phyloP scores from a whole-genome alignment of 2,888 invertebrate species.

The Biston betularia region DNA sequence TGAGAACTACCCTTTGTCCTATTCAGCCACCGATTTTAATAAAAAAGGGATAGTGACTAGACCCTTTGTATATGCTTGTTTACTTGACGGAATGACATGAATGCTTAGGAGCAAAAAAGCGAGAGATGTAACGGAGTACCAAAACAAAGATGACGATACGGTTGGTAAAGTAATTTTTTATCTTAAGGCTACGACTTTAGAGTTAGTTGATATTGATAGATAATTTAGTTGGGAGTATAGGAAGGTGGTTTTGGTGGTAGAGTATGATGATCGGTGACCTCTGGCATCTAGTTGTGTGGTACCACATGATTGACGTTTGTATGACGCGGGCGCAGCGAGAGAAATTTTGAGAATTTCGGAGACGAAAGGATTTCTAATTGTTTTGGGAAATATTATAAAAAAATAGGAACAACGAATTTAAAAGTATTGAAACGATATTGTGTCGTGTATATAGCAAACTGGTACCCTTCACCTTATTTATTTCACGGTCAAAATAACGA shows the following conservation, averaged over 20 bases:
- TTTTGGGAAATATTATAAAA: slow-evolving; percentile 39
- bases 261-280: slow-evolving; percentile 78
- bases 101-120: slow-evolving; percentile 76
- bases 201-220: slow-evolving; percentile 45
- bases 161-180: slow-evolving; percentile 48
- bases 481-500: too few species aligned
- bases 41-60: slow-evolving; percentile 79
- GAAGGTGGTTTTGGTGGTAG: slow-evolving; percentile 53
- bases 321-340: slow-evolving; percentile 70
- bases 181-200: slow-evolving; percentile 48
- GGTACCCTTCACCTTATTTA: too few species aligned
- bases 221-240: slow-evolving; percentile 34
- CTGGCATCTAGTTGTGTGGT: slow-evolving; percentile 76
- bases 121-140: slow-evolving; percentile 62
- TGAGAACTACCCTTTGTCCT: slow-evolving; percentile 77
- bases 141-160: slow-evolving; percentile 51
- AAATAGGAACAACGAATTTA: neutral
- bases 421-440: neutral
- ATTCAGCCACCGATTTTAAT: slow-evolving; percentile 81
- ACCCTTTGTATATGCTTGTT: slow-evolving; percentile 76
- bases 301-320: slow-evolving; percentile 79
- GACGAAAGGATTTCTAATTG: slow-evolving; percentile 59
- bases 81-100: slow-evolving; percentile 78
- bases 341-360: slow-evolving; percentile 73
- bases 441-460: too few species aligned